Evolutionary conservation across 2,888 invertebrate species (phyloP), one percentile per base, ranked within the genome.

Genomic region (Sicus ferrugineus): DNA sequence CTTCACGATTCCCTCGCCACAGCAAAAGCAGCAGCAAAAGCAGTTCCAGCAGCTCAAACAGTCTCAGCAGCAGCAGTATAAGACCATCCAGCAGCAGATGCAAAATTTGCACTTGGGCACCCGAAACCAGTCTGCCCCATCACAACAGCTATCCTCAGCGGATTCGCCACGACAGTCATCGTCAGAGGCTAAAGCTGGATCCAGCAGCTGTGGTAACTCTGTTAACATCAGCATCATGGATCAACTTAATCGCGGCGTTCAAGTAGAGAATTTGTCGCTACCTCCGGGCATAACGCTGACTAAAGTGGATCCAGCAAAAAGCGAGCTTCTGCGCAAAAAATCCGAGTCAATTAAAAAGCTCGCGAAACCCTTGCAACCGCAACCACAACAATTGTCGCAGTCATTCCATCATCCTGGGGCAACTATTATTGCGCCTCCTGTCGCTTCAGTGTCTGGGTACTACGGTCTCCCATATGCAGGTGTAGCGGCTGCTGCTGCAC

Each of bases 201-300:
- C 31, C 70, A 70, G 34, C 34, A 54, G 28, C 46, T 73, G 26
- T 70, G 68, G 30, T 31, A 54, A 28, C 48, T 52, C 66, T 52
- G 23, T 38, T 76, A 26, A 81, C 74, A 80, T 85, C 58, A 86
- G 85, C 76, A 86, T 86, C 34, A 86, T 86, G 86, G 86, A 86
- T 74, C 86, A 86, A 72, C 74, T 86, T 56, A 86, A 85, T 73
- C 81, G 84, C 3, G 86, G 86, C 2, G 83, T 86, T 0, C 84
- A 84, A 85, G 90, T 91, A 66, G 89, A 90, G 9, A 90, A 90
- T 74, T 79, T 92, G 23, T 87, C 87, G 48, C 83, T 93, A 54
- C 93, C 93, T 0, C 93, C 93, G 0, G 93, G 93, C n/a, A 93
- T 93, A 58, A 93, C 92, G 0, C 87, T 93, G 48, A 93, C 92